These are phyloP conservation scores for Toxostoma redivivum DNA, from an alignment of 2,113 vertebrate species.

Conservation along the genomic window DNA sequence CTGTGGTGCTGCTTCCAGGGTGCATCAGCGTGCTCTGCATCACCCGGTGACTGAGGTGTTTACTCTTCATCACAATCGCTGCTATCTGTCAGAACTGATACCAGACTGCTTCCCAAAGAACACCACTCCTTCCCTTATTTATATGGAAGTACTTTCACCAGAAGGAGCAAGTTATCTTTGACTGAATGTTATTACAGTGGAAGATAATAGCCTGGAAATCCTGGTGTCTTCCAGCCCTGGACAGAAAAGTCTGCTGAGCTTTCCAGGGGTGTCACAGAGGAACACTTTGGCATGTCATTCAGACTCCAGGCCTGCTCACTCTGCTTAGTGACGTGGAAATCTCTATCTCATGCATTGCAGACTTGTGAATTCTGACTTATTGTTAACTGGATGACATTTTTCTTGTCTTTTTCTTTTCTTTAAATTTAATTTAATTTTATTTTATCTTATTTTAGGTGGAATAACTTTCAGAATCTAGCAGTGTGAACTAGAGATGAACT, in stretches of 20 bases:
- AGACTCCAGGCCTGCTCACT: not conserved
- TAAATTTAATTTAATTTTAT: not conserved
- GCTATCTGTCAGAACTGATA: constrained; percentile 24
- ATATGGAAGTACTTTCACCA: not conserved
- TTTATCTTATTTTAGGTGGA: not conserved
- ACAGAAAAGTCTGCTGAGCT: not conserved
- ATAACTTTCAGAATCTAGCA: not conserved
- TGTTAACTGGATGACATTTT: not conserved
- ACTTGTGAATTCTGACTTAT: not conserved
- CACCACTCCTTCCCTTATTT: not conserved
- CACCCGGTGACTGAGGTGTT: constrained; percentile 16
- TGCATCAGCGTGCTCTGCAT: not conserved
- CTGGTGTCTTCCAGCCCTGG: not conserved
- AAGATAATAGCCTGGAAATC: not conserved
- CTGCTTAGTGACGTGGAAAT: not conserved
- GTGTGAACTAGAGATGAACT: not conserved
- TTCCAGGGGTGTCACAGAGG: not conserved
- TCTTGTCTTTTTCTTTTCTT: not conserved
- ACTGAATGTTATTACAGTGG: not conserved
- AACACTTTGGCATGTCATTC: not conserved
- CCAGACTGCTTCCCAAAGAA: not conserved
- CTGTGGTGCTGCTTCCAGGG: not conserved
- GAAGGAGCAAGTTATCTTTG: not conserved
- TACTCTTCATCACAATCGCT: not conserved
- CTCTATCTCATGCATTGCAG: not conserved